Base-by-base conservation (phyloP, 2,797 vertebrate species). In the Cygnus olor region DNA sequence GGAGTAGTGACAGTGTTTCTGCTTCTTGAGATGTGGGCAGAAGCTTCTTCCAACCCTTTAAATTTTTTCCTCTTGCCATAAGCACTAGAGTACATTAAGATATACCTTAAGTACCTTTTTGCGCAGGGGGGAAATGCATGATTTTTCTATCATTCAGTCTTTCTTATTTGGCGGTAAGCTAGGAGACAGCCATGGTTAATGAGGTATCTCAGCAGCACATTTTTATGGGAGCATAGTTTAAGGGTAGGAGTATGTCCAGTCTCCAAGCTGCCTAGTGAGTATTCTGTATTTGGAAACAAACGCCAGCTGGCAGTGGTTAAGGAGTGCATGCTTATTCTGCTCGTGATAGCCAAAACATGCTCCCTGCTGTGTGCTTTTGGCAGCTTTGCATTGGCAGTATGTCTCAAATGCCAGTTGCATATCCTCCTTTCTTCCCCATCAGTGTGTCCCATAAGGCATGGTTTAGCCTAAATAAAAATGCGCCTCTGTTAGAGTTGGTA, bases 321-420 rank as follows among this genome's bases (percentile, higher is more conserved):
- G 54, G 84, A 95, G 81, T 87, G 81, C 86, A 72, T 95, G 93
- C 95, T 95, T 94, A 80, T 96, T 94, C 88, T 95, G 86, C 88
- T 94, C 72, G 4, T 94, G 95, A 92, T 95, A 95, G 93, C 91
- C 95, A 89, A 95, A 96, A 96, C 94, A 95, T 93, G 94, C 88
- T 96, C 95, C 95, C 95, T 80, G 76, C 95, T 95, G 95, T 93
- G 95, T 94, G 88, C 63, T 92, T 93, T 96, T 96, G 95, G 94
- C 95, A 96, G 91, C 90, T 87, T 85, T 92, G 79, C 79, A 27
- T 70, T 95, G 85, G 86, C 95, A 95, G 54, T 93, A 90, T 58
- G 81, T 94, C 90, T 96, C 74, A 90, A 85, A 58, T 96, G 94
- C 95, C 95, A 96, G 72, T 95, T 90, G 45, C 32, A 47, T 92